A percentile compares a stretch with the other conserved stretches of the same genome.
Evolutionary conservation across 2,797 vertebrate species (phyloP).

Genomic region (Fratercula arctica): DNA sequence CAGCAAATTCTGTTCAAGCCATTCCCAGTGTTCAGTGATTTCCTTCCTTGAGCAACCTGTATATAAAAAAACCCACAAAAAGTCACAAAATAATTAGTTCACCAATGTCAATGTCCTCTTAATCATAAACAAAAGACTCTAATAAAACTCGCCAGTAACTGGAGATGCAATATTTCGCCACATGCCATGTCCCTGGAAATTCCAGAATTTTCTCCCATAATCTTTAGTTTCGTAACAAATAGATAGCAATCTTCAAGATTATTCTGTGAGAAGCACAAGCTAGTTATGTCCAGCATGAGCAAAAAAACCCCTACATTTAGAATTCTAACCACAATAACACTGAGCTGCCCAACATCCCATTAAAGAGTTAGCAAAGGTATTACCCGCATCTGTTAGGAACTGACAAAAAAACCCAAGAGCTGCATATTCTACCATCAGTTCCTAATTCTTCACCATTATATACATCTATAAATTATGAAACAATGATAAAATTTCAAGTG

Average conservation of each 20-base stretch:
- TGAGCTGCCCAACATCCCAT: not conserved
- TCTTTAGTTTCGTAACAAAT: not conserved
- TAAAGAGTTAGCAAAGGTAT: not conserved
- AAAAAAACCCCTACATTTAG: not conserved
- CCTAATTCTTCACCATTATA: not conserved
- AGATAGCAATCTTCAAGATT: not conserved
- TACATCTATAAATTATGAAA: not conserved
- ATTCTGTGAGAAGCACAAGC: not conserved
- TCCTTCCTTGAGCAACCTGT: constrained; percentile 93
- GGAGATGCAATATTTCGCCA: not conserved
- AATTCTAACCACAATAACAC: not conserved
- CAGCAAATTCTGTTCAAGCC: constrained; percentile 95
- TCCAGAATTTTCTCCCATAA: not conserved
- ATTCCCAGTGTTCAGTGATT: constrained; percentile 98
- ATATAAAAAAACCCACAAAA: not conserved
- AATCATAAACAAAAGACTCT: not conserved
- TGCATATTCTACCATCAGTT: not conserved
- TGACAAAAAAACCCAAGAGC: not conserved
- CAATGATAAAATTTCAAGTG: not conserved
- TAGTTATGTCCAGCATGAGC: not conserved
- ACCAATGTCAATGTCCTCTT: not conserved
- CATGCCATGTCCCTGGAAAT: not conserved
- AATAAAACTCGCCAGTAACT: not conserved
- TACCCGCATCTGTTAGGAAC: not conserved
- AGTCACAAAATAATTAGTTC: not conserved